A percentile compares a stretch with the other conserved stretches of the same genome.
These are phyloP conservation scores for Ennomos quercinarius DNA, from an alignment of 2,888 invertebrate genomes.

Conservation along the genomic window DNA sequence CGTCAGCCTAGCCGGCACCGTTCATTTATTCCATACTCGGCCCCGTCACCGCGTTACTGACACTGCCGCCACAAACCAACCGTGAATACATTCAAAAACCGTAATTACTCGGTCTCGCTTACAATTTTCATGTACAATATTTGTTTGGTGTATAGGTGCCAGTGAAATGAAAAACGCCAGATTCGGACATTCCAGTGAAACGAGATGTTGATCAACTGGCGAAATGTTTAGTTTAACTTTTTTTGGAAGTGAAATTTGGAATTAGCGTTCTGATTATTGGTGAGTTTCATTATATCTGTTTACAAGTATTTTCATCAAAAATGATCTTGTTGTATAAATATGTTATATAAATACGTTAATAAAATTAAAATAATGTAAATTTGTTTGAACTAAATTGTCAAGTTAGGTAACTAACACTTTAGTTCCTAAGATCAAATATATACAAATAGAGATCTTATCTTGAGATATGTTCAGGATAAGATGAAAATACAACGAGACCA, in stretches of 20 bases:
- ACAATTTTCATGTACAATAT: slow-evolving; percentile 52
- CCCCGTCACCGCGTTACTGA: slow-evolving; percentile 46
- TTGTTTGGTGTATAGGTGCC: slow-evolving; percentile 38
- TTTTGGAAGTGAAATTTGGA: slow-evolving; percentile 54
- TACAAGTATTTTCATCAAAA: no score
- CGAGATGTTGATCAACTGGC: slow-evolving; percentile 62
- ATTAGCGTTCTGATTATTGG: slow-evolving; percentile 38
- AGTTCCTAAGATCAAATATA: slow-evolving; percentile 4
- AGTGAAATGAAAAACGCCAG: slow-evolving; percentile 47
- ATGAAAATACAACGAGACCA: slow-evolving; percentile 26
- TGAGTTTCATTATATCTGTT: slow-evolving; percentile 41
- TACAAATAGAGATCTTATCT: not conserved
- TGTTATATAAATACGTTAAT: not conserved
- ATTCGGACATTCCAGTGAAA: slow-evolving; percentile 63
- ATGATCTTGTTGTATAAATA: no score
- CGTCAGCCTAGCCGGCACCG: slow-evolving; percentile 47
- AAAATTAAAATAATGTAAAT: not conserved
- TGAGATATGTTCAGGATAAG: not conserved
- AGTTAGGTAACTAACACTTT: not conserved
- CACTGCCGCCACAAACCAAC: slow-evolving; percentile 59
- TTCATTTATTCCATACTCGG: slow-evolving; percentile 46
- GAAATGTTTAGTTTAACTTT: slow-evolving; percentile 69
- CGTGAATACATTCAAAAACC: slow-evolving; percentile 64
- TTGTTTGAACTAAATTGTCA: slow-evolving; percentile 8
- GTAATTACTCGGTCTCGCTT: slow-evolving; percentile 49